Conservation (phyloP, 1,140 invertebrate genomes). For the Diorhabda sublineata region DNA sequence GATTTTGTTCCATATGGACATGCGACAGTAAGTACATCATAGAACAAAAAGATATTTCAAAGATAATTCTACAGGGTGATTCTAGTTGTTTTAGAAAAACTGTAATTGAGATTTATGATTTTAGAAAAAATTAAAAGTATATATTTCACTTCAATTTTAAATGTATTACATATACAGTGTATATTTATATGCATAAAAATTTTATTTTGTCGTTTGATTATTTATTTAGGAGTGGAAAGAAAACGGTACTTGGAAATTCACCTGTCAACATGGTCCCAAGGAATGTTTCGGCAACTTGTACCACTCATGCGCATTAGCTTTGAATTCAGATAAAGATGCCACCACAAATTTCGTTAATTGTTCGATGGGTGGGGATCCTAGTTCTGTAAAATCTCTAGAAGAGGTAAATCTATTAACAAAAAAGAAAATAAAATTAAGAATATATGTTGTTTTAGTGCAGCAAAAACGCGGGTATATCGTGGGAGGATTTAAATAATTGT, state of each 20-base stretch:
- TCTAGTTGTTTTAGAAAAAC: no score
- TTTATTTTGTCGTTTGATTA: no score
- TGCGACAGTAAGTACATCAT: constrained; percentile 52
- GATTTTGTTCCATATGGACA: constrained; percentile 74
- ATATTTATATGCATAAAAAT: no score
- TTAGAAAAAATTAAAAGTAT: no score
- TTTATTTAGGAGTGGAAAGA: neutral
- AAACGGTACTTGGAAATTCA: constrained; percentile 51
- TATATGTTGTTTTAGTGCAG: constrained; percentile 49
- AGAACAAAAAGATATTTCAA: no score
- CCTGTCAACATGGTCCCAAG: constrained; percentile 61
- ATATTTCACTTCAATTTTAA: constrained; percentile 5
- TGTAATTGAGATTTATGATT: no score
- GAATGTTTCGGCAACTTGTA: constrained; percentile 64
- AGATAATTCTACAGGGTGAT: no score
- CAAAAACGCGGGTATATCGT: constrained; percentile 37
- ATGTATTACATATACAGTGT: neutral
- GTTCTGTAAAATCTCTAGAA: neutral
- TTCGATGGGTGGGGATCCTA: constrained; percentile 44
- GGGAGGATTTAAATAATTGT: constrained; percentile 46
- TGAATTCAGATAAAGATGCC: constrained; percentile 41
- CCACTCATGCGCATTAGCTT: constrained; percentile 59
- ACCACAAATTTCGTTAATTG: constrained; percentile 50
- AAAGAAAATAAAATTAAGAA: neutral
- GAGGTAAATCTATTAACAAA: neutral